A percentile compares a stretch with the other conserved stretches of the same genome.
These are phyloP conservation scores for Pantala flavescens DNA, from an alignment of 1,140 invertebrate species.

Conservation along the genomic window DNA sequence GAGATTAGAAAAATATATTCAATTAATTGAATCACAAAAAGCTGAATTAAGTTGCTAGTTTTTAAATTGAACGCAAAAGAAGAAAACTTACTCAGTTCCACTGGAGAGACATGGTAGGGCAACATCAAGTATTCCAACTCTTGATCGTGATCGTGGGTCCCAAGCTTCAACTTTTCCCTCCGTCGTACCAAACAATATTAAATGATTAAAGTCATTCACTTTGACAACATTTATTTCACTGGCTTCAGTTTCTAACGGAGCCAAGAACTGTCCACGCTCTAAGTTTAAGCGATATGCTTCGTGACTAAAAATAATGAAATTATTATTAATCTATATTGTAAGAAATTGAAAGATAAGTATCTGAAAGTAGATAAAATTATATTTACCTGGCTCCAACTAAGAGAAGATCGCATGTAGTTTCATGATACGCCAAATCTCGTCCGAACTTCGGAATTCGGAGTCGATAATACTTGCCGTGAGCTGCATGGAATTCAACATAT, in stretches of 20 bases:
- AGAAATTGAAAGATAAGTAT: not conserved
- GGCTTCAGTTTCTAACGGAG: conserved; percentile 64
- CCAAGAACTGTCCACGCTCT: conserved; percentile 87
- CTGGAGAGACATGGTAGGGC: conserved; percentile 57
- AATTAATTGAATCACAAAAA: too few species aligned
- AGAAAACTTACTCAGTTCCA: conserved; percentile 41
- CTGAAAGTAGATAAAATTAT: conserved; percentile 18
- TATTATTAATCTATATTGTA: conserved; percentile 15
- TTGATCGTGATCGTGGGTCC: conserved; percentile 73
- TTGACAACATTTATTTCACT: conserved; percentile 73
- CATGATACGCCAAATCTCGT: conserved; percentile 86
- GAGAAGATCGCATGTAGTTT: conserved; percentile 81
- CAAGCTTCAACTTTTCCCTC: conserved; percentile 91
- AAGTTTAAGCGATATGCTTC: conserved; percentile 94
- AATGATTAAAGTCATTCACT: conserved; percentile 80
- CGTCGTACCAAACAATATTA: conserved; percentile 79
- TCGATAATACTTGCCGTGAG: conserved; percentile 81
- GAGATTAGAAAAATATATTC: too few species aligned
- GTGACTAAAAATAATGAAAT: conserved; percentile 41
- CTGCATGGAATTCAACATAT: conserved; percentile 90
- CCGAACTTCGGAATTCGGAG: conserved; percentile 92
- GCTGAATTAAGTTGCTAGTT: too few species aligned
- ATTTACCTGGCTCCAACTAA: conserved; percentile 76
- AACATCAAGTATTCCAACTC: conserved; percentile 76
- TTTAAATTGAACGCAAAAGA: too few species aligned